phyloP scores from a whole-genome alignment of 1,140 invertebrate species.

The Rhizoglyphus robini region DNA sequence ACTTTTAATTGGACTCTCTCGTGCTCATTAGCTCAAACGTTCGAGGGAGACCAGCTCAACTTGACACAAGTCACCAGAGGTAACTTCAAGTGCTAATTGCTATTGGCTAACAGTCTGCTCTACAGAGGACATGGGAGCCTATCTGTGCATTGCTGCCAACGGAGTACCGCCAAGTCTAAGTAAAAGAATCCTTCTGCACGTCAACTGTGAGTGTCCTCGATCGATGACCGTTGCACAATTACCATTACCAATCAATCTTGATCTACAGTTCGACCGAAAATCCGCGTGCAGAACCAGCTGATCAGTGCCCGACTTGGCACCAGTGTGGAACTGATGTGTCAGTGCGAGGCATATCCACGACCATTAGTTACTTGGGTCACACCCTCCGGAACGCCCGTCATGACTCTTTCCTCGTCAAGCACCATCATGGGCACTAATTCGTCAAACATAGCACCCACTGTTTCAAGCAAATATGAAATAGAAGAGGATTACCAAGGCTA shows the following conservation, averaged over 20 bases:
- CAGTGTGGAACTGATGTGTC: constrained; percentile 61
- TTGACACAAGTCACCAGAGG: constrained; percentile 62
- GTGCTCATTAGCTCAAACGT: constrained; percentile 18
- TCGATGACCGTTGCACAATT: neutral
- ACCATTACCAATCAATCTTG: too few relatives aligned
- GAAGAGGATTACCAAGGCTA: constrained; percentile 45
- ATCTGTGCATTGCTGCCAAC: constrained; percentile 67
- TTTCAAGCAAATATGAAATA: neutral
- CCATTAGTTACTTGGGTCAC: constrained; percentile 68
- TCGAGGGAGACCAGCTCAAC: constrained; percentile 64
- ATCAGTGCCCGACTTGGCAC: constrained; percentile 60
- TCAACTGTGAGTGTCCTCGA: constrained; percentile 57
- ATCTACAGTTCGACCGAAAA: constrained; percentile 56
- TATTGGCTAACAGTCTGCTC: neutral
- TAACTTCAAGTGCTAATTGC: neutral
- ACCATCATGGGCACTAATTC: neutral
- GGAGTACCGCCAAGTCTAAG: constrained; percentile 60
- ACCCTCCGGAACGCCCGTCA: neutral
- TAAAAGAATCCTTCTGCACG: constrained; percentile 55
- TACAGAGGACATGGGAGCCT: constrained; percentile 23
- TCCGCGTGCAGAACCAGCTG: constrained; percentile 67
- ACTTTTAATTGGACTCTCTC: neutral
- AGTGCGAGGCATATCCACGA: constrained; percentile 68
- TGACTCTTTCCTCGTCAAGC: neutral
- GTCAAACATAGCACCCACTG: neutral